Evolutionary conservation across 2,797 vertebrate species (phyloP), one percentile per base, ranked within the genome.

Genomic region (Smutsia gigantea): DNA sequence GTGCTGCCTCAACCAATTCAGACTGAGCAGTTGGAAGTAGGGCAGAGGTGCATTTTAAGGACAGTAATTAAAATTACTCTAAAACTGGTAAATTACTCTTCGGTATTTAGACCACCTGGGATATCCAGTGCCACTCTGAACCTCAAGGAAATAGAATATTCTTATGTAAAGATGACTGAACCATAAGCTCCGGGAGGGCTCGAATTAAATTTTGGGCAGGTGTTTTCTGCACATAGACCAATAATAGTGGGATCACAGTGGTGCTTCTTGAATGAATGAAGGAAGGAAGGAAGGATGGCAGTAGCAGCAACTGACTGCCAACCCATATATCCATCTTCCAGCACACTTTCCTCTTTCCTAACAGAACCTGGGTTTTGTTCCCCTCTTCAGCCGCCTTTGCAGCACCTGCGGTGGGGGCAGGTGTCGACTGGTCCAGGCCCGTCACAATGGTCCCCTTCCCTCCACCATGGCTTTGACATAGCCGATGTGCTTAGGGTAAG

Each of bases 251-350:
- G 15, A n/a, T 74, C 31, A 53, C 25, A 4, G 34, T 8, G 15
- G 34, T 37, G 55, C 71, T 64, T 10, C 75, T 46, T 31, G 55
- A 57, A 29, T 13, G 39, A 51, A 42, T 31, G 75, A 34, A 31
- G 4, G 49, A 64, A 29, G 53, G 53, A 7, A 51, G 27, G 37
- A 64, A 42, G 34, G 86, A 17, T 17, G 61, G 74, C 18, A 59
- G 37, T 4, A 51, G 49, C 34, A 57, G 78, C 59, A 34, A 64
- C 29, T 4, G 63, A 29, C 29, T 1, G 66, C 57, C 82, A 34
- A 0, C 12, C 39, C 11, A 1, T 2, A 0, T 49, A 23, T 31
- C 75, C 34, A 0, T 42, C 25, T 64, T 59, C 51, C 51, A 25
- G 34, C 11, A 4, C 0, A 0, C 15, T 46, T 66, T 19, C 7